Percentiles rank a stretch among this genome's conserved stretches.
Conservation (phyloP, 2,113 vertebrate species). For the Jaculus jaculus region DNA sequence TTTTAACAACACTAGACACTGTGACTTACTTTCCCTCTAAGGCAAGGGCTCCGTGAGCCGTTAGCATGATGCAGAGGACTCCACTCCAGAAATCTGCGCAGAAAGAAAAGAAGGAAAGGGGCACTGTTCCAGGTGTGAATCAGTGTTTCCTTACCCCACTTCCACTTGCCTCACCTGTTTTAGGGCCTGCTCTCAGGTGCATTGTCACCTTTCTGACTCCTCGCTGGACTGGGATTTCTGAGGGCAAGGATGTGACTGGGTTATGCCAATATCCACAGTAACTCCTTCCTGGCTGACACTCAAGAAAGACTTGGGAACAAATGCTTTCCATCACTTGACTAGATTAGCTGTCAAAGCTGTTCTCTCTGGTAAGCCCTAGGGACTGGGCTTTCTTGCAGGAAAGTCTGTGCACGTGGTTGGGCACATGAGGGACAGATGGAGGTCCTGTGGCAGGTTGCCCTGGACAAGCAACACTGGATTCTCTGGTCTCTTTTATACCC, state of each 20-base stretch:
- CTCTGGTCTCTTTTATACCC: too few relatives aligned
- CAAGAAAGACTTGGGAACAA: not conserved
- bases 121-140: not conserved
- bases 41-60: not conserved
- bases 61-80: not conserved
- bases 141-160: not conserved
- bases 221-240: not conserved
- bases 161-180: fast-evolving
- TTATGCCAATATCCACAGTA: not conserved
- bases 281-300: not conserved
- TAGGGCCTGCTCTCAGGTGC: not conserved
- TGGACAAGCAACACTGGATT: not conserved
- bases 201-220: not conserved
- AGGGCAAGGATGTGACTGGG: not conserved
- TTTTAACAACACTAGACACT: not conserved
- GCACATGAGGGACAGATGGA: not conserved
- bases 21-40: not conserved
- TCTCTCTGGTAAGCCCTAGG: not conserved
- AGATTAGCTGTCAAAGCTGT: constrained; percentile 2
- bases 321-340: not conserved
- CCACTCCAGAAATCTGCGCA: not conserved
- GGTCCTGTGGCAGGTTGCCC: not conserved
- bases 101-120: not conserved
- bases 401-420: not conserved
- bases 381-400: not conserved